Evolutionary conservation across 2,888 invertebrate species (phyloP).

Genomic region (Acanthoscelides obtectus): DNA sequence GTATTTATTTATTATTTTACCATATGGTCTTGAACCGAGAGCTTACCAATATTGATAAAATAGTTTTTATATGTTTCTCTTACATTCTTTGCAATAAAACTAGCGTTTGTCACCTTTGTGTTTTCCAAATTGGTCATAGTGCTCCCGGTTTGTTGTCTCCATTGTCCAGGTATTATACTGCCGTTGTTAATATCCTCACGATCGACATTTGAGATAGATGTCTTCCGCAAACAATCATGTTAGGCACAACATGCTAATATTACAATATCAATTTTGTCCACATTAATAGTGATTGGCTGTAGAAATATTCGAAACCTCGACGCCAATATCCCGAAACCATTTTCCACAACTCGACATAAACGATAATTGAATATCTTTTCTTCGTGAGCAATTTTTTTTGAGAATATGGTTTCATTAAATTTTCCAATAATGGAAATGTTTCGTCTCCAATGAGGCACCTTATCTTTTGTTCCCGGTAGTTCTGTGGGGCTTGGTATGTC

Average conservation of each 20-base stretch:
- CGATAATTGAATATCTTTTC: slow-evolving; percentile 3
- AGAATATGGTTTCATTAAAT: no score
- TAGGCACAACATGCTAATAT: slow-evolving; percentile 13
- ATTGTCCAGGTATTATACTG: no score
- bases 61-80: background rate
- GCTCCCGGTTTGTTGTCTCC: no score
- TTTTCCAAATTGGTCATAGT: no score
- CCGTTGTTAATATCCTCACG: slow-evolving; percentile 12
- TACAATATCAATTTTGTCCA: slow-evolving; percentile 11
- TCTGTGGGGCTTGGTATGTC: slow-evolving; percentile 9
- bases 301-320: slow-evolving; percentile 12
- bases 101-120: background rate
- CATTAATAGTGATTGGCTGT: slow-evolving; percentile 9
- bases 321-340: no score
- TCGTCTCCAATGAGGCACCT: slow-evolving; percentile 17
- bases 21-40: background rate
- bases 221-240: slow-evolving; percentile 12
- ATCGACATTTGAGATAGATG: slow-evolving; percentile 14
- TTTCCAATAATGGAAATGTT: slow-evolving; percentile 16
- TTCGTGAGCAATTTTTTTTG: background rate
- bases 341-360: no score
- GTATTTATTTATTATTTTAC: background rate
- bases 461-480: slow-evolving; percentile 6
- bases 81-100: slow-evolving; percentile 8
- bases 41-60: background rate